Conservation (phyloP, 2,113 vertebrate species). For the Micromys minutus region DNA sequence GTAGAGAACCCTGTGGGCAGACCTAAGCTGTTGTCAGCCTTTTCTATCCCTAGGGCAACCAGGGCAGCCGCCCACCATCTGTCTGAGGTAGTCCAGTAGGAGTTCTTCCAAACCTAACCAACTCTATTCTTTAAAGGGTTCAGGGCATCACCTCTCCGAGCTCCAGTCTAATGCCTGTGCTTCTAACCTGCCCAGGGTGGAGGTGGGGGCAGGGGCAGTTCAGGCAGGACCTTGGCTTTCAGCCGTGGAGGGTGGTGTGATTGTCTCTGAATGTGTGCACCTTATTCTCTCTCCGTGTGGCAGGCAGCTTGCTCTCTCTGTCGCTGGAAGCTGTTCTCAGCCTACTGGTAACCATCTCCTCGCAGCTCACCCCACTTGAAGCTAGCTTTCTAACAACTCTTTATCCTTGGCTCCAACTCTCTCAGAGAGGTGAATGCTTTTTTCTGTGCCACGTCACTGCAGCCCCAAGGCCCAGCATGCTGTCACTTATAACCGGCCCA, state of each 20-base stretch:
- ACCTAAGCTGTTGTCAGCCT: background rate
- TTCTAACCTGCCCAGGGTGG: background rate
- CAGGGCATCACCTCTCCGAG: background rate
- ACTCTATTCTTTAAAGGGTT: background rate
- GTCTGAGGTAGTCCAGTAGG: background rate
- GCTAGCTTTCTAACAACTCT: constrained; percentile 37
- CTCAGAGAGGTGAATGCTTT: background rate
- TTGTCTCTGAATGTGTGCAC: constrained; percentile 31
- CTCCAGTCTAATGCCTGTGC: background rate
- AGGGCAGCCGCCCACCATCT: background rate
- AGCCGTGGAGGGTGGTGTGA: background rate
- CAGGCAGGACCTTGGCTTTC: background rate
- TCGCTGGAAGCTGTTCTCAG: background rate
- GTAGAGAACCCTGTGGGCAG: background rate
- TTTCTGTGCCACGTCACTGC: constrained; percentile 39
- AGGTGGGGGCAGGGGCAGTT: too few species aligned
- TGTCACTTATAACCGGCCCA: constrained; percentile 11
- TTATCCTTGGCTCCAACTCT: constrained; percentile 57
- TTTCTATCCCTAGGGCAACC: background rate
- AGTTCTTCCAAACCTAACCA: background rate
- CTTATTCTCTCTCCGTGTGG: background rate
- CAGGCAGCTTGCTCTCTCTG: background rate
- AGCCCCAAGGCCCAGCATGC: constrained; percentile 39
- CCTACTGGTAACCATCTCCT: background rate
- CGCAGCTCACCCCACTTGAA: background rate